Conservation (phyloP, 2,113 vertebrate species). For the Isurus oxyrinchus region DNA sequence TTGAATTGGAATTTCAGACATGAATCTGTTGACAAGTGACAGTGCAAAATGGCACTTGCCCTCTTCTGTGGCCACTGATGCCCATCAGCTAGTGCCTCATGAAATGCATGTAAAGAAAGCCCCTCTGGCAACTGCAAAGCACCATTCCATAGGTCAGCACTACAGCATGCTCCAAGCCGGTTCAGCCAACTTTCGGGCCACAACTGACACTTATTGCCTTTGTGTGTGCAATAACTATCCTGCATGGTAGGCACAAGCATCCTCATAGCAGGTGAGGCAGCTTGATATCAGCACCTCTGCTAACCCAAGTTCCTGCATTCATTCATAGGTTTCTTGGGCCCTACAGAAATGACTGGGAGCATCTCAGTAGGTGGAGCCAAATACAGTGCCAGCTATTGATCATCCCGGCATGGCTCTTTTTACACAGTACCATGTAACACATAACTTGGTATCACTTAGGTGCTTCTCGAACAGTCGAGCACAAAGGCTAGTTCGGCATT, state of each 20-base stretch:
- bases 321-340: not conserved
- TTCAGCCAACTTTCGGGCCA: not conserved
- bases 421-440: not conserved
- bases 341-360: not conserved
- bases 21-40: not conserved
- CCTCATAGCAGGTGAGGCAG: not conserved
- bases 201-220: not conserved
- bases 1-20: not conserved
- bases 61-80: not conserved
- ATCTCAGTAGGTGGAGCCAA: not conserved
- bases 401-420: not conserved
- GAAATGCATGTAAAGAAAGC: not conserved
- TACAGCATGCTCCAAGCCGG: not conserved
- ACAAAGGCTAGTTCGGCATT: not conserved
- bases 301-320: not conserved
- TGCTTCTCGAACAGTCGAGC: not conserved
- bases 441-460: not conserved
- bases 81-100: too few relatives aligned
- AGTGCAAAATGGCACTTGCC: not conserved
- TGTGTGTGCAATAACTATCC: not conserved
- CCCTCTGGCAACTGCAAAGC: not conserved
- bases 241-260: not conserved
- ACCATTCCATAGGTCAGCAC: not conserved
- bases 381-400: not conserved
- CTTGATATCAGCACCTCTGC: not conserved